These are phyloP conservation scores for Elysia crispata DNA, from an alignment of 2,888 invertebrate genomes.

Conservation along the genomic window DNA sequence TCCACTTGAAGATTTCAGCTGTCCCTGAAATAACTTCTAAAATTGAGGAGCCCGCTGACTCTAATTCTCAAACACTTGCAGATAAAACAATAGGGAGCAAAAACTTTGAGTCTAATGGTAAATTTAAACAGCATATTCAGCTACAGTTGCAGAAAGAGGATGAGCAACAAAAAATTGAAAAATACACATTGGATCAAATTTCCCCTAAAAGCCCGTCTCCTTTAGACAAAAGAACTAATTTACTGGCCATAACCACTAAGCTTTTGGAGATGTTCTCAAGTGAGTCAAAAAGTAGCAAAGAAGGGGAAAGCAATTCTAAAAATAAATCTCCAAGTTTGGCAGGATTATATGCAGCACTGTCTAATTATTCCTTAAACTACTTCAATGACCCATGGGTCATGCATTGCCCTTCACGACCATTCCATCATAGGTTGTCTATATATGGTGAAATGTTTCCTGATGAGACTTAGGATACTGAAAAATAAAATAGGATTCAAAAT, in stretches of 20 bases:
- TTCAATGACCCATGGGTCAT: slow-evolving; percentile 79
- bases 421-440: slow-evolving; percentile 86
- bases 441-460: slow-evolving; percentile 85
- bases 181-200: background rate
- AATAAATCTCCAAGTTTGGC: slow-evolving; percentile 50
- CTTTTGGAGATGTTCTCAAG: slow-evolving; percentile 49
- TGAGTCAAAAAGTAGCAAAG: background rate
- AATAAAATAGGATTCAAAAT: too few species aligned
- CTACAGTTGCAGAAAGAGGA: slow-evolving; percentile 25
- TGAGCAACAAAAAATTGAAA: slow-evolving; percentile 2
- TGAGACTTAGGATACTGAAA: background rate
- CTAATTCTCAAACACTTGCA: background rate
- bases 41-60: slow-evolving; percentile 32
- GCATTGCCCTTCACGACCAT: slow-evolving; percentile 89
- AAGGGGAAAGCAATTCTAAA: slow-evolving; percentile 16
- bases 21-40: background rate
- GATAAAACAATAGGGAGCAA: too few species aligned
- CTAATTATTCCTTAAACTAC: slow-evolving; percentile 61
- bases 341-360: slow-evolving; percentile 55
- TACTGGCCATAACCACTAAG: slow-evolving; percentile 40
- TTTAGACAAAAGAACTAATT: slow-evolving; percentile 41
- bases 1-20: background rate
- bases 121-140: slow-evolving; percentile 36
- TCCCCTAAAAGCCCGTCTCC: background rate
- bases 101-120: background rate